Evolutionary conservation across 2,888 invertebrate genomes (phyloP).

Genomic region (Cylindroiulus punctatus): DNA sequence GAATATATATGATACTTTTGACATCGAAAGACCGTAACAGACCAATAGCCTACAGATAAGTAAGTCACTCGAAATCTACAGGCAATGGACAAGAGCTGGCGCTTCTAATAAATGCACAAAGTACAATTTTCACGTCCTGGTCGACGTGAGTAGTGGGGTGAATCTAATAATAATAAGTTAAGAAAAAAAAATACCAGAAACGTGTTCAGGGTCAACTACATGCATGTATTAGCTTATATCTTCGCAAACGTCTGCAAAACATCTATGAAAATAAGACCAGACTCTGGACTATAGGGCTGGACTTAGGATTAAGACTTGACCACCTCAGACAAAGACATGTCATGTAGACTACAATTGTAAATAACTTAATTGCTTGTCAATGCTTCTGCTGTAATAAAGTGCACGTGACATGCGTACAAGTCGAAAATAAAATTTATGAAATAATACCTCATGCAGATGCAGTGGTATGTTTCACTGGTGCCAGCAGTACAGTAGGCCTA

Average conservation of each 20-base stretch:
- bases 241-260: too few species aligned
- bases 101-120: too few species aligned
- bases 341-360: background rate
- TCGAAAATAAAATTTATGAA: constrained; percentile 45
- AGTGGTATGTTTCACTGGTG: constrained; percentile 1
- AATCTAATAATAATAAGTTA: too few species aligned
- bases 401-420: background rate
- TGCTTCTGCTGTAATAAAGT: background rate
- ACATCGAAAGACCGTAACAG: background rate
- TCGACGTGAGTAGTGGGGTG: too few species aligned
- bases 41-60: background rate
- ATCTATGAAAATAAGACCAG: too few species aligned
- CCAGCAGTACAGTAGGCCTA: constrained; percentile 39
- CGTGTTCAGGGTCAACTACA: too few species aligned
- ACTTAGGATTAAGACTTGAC: background rate
- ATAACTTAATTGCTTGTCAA: constrained; percentile 20
- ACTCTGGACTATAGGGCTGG: background rate
- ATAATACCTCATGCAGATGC: constrained; percentile 28
- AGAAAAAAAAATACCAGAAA: too few species aligned
- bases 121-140: too few species aligned
- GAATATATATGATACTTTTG: background rate
- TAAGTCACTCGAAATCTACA: too few species aligned
- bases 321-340: background rate
- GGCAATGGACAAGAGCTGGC: too few species aligned
- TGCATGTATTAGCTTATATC: too few species aligned